Evolutionary conservation across 1,140 invertebrate genomes (phyloP), one percentile per base, ranked within the genome.

Genomic region (Saxidomus purpurata): DNA sequence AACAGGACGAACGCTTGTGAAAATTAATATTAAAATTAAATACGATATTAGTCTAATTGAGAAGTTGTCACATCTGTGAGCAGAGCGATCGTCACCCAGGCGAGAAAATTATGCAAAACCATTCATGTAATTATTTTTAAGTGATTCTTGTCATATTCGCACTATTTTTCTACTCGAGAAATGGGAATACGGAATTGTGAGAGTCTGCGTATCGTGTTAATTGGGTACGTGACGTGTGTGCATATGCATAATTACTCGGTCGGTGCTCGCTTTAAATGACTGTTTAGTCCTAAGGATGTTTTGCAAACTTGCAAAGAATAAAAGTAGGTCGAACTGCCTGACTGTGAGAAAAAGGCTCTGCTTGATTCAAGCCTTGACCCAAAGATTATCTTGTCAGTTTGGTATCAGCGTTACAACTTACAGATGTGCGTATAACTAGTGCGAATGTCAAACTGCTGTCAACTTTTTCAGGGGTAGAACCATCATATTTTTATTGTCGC

Each of bases 71-170:
- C 71, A 76, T 28, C 43, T 31, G 38, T 47, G 3, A n/a, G 38
- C 40, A 25, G 9, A 17, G 25, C 71, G 43, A 28, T 76, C 71
- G n/a, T 49, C 40, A 52, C 31, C 55, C 19, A 61, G 49, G 52
- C 47, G 52, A 59, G 9, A 38, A 59, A 31, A 82, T 67, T 82
- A 82, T 82, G 80, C 80, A 43, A 43, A 36, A 34, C 61, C 80
- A 82, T 82, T 52, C 80, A 28, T 82, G 80, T 82, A 82, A 82
- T 82, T 82, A 82, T 36, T 67, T 67, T 63, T 67, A 82, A 82
- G 80, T 82, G 55, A 82, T 82, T 82, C 80, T 67, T 22, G 8
- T 38, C 80, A 82, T 59, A 82, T 59, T 63, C 59, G n/a, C 59
- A 55, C 52, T 36, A 63, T 67, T 63, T 82, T 49, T 82, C 80